Percentiles rank a stretch among this genome's conserved stretches.
Evolutionary conservation across 2,113 vertebrate species (phyloP).

Genomic region (Tragelaphus scriptus): DNA sequence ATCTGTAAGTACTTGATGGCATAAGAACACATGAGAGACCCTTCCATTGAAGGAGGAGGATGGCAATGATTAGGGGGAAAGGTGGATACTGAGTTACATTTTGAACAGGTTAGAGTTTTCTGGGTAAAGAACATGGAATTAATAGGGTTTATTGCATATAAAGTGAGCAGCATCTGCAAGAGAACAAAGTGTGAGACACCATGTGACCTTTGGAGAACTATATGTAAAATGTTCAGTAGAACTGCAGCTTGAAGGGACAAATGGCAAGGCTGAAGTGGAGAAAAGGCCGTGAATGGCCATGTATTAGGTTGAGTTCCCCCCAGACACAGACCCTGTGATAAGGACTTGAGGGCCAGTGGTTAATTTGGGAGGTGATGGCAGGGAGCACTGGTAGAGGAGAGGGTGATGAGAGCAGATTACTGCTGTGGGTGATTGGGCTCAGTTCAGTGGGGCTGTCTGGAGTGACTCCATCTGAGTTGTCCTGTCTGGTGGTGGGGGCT

Average conservation of each 20-base stretch:
- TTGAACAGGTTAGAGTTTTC: slow-evolving; percentile 1
- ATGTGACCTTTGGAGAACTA: background rate
- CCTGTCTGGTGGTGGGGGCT: background rate
- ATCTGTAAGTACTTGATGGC: background rate
- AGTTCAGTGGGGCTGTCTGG: background rate
- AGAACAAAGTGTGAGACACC: background rate
- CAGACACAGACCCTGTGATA: background rate
- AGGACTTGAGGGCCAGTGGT: background rate
- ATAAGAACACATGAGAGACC: background rate
- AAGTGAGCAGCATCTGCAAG: background rate
- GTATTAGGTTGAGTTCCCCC: background rate
- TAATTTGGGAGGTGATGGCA: background rate
- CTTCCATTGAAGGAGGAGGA: background rate
- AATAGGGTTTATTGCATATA: background rate
- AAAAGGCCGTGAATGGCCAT: background rate
- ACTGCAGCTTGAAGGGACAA: background rate
- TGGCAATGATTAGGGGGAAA: background rate
- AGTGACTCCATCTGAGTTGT: background rate
- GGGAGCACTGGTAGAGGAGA: background rate
- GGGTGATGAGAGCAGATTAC: background rate
- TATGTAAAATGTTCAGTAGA: background rate
- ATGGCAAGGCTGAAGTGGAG: background rate
- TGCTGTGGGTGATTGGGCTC: background rate
- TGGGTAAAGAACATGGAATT: background rate
- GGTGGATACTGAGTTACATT: background rate